Percentiles rank a stretch among this genome's conserved stretches.
Evolutionary conservation across 2,888 invertebrate genomes (phyloP).

Genomic region (Megalurothrips usitatus): DNA sequence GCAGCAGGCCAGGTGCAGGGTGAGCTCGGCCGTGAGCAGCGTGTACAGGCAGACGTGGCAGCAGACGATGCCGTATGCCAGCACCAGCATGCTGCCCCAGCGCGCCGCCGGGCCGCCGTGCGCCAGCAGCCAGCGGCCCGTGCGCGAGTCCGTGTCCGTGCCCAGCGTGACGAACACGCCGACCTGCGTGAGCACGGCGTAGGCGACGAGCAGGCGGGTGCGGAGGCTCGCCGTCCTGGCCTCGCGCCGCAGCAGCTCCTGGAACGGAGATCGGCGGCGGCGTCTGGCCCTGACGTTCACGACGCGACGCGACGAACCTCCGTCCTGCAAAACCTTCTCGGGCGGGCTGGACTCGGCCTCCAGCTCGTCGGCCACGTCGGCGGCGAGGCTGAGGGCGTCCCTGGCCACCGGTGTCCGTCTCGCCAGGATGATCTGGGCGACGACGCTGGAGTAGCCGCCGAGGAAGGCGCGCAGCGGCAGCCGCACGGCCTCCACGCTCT

Average conservation of each 20-base stretch:
- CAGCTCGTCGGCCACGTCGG: neutral
- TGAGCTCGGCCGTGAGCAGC: neutral
- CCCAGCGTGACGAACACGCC: neutral
- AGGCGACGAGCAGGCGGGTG: neutral
- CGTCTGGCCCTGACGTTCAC: neutral
- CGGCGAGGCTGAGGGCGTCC: neutral
- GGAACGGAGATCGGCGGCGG: neutral
- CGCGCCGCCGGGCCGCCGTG: neutral
- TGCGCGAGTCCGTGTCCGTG: neutral
- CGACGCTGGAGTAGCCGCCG: neutral
- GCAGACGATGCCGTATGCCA: neutral
- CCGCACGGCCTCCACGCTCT: neutral
- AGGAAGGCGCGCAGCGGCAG: neutral
- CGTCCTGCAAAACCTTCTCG: neutral
- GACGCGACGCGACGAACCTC: neutral
- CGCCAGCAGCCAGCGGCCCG: neutral
- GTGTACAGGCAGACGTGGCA: neutral
- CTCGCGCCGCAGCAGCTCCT: neutral
- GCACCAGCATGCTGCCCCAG: neutral
- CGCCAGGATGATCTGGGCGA: neutral
- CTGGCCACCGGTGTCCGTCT: neutral
- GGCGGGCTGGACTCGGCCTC: neutral
- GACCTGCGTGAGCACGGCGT: neutral
- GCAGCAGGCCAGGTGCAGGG: neutral
- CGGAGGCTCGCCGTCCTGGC: neutral